Conservation (phyloP, 2,888 invertebrate species). For the Andrena dorsata region DNA sequence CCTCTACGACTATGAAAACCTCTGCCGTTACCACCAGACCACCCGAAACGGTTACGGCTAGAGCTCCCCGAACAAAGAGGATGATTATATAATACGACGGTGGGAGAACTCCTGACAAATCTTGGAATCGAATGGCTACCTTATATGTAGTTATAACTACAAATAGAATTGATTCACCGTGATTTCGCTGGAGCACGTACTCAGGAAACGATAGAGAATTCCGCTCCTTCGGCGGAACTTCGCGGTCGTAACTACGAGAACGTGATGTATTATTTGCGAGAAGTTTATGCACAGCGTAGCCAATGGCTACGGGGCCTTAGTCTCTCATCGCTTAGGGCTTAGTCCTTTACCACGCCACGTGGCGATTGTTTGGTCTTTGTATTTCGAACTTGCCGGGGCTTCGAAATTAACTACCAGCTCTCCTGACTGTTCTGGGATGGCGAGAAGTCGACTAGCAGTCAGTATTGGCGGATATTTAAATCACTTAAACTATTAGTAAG, state of each 20-base stretch:
- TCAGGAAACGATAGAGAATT: constrained; percentile 61
- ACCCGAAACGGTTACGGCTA: constrained; percentile 27
- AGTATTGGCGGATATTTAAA: not conserved
- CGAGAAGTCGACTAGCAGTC: not conserved
- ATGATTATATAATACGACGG: constrained; percentile 53
- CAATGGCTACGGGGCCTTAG: constrained; percentile 53
- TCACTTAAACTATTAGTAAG: no score
- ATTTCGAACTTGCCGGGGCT: constrained; percentile 32
- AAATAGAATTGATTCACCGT: constrained; percentile 67
- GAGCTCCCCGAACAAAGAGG: constrained; percentile 24
- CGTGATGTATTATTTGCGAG: constrained; percentile 70
- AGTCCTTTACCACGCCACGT: constrained; percentile 41
- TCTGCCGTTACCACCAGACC: constrained; percentile 7
- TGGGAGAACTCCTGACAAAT: constrained; percentile 51
- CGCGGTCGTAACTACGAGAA: constrained; percentile 62
- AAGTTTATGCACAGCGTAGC: constrained; percentile 66
- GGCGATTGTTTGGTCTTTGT: constrained; percentile 59
- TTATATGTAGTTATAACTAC: constrained; percentile 41
- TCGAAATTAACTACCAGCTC: constrained; percentile 47
- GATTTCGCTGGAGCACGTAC: constrained; percentile 67
- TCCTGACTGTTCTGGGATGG: not conserved
- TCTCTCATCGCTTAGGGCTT: constrained; percentile 33
- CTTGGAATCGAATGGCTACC: constrained; percentile 46
- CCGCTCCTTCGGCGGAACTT: constrained; percentile 66
- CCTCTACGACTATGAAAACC: constrained; percentile 7